A percentile compares a stretch with the other conserved stretches of the same genome.
Conservation (phyloP, 2,113 vertebrate genomes). For the Xenus cinereus region DNA sequence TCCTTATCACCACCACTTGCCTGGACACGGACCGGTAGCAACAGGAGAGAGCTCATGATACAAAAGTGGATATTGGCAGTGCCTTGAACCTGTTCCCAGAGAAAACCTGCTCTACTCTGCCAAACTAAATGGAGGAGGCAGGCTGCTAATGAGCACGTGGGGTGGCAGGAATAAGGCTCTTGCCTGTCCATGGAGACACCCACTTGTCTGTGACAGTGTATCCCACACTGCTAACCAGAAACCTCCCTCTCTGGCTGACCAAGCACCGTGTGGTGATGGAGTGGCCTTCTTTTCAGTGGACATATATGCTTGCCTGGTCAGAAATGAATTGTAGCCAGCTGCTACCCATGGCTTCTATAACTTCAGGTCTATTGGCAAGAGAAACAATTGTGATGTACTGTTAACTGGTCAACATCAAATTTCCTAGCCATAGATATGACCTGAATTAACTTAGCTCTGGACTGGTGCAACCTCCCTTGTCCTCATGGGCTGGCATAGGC, state of each 20-base stretch:
- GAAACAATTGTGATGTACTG: background rate
- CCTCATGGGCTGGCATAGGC: rapidly evolving
- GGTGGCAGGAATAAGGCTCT: background rate
- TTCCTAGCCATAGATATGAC: background rate
- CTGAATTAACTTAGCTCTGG: background rate
- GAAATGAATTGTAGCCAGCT: background rate
- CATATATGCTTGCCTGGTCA: background rate
- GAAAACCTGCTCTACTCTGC: background rate
- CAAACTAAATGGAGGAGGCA: background rate
- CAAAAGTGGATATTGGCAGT: background rate
- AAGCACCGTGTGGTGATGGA: rapidly evolving
- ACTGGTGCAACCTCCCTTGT: background rate
- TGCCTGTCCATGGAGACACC: background rate
- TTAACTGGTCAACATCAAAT: background rate
- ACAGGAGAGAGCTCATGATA: background rate
- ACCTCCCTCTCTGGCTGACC: background rate
- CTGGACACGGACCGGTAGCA: background rate
- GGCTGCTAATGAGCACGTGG: background rate
- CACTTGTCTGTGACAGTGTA: background rate
- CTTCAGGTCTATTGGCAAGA: background rate
- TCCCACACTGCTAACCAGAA: background rate
- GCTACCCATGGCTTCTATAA: background rate
- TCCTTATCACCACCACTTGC: background rate
- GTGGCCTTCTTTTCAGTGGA: background rate
- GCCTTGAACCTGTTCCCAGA: background rate